Evolutionary conservation across 2,113 vertebrate species (phyloP), one percentile per base, ranked within the genome.

Genomic region (Pterocles orientalis): DNA sequence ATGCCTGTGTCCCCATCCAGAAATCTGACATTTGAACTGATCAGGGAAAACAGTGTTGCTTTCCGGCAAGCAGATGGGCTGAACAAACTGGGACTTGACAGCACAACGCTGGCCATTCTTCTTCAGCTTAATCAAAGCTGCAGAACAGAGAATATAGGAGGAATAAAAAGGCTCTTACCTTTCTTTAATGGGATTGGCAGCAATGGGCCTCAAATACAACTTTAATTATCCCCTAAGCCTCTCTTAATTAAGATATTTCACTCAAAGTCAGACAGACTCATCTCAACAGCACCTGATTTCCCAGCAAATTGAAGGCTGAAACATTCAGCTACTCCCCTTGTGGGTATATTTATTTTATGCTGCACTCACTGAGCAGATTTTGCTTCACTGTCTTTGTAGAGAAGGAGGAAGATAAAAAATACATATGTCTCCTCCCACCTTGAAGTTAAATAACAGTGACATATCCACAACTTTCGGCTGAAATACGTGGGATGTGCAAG

Each of bases 71-170:
- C 99, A 99, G 97, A 99, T 98, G 73, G 99, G 98, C 77, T 98
- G 98, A 57, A 99, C 98, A 62, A 99, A 99, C 51, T 98, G 98
- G 23, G 98, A 98, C 90, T 98, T 99, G 86, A 92, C 95, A 0
- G 98, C 99, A 48, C 99, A 99, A 13, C 95, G 97, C 2, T 98
- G 98, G 3, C 99, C 97, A 5, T 97, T 97, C 97, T 98, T 99
- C 97, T 98, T 99, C 96, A 99, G 97, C 64, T 98, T 99, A 76
- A 99, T 95, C 96, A 99, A 98, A 87, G 98, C 99, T 99, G 96
- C 43, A 73, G 53, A 51, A 82, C 47, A 90, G 80, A 88, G 88
- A 48, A 86, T 34, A 82, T 1, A 65, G 33, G 43, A 91, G 51
- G 21, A 88, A 82, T 61, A 75, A 95, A 84, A 48, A 60, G 73